phyloP scores from a whole-genome alignment of 1,140 invertebrate genomes.

The Drosophila novamexicana region DNA sequence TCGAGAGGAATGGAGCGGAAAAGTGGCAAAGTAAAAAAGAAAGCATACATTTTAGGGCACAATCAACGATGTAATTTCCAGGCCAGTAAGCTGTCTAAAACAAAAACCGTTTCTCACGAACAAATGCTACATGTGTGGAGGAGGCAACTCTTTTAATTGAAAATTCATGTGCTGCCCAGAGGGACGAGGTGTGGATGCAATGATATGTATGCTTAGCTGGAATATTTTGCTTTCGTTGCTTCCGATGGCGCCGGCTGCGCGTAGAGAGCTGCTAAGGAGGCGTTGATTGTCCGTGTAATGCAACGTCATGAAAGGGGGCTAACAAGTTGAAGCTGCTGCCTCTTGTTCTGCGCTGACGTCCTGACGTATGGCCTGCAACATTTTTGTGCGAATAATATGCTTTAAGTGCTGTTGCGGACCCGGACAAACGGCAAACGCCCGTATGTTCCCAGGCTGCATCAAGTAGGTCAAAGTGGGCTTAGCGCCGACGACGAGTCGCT shows the following conservation, averaged over 20 bases:
- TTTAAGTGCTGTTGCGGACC: conserved; percentile 21
- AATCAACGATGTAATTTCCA: conserved; percentile 74
- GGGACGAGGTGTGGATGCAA: background rate
- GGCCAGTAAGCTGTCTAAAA: conserved; percentile 29
- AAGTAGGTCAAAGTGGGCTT: conserved; percentile 70
- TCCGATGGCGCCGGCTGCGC: conserved; percentile 58
- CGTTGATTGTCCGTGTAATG: conserved; percentile 74
- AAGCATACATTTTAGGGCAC: conserved; percentile 72
- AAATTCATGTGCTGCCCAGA: conserved; percentile 63
- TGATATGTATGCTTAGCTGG: conserved; percentile 64
- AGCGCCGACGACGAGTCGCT: conserved; percentile 45
- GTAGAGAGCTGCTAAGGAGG: conserved; percentile 20
- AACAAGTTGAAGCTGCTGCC: conserved; percentile 66
- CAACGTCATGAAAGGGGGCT: conserved; percentile 67
- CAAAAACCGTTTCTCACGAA: background rate
- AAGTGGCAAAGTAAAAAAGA: conserved; percentile 28
- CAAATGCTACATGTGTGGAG: conserved; percentile 32
- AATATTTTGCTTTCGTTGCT: conserved; percentile 71
- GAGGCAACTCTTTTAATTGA: conserved; percentile 69
- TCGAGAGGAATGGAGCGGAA: conserved; percentile 28
- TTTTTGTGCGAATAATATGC: conserved; percentile 65
- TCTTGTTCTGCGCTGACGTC: conserved; percentile 53
- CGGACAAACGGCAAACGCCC: conserved; percentile 3
- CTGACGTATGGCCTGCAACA: conserved; percentile 20
- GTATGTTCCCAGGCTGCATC: conserved; percentile 37